Evolutionary conservation across 2,113 vertebrate genomes (phyloP).

Genomic region (Oreochromis niloticus): DNA sequence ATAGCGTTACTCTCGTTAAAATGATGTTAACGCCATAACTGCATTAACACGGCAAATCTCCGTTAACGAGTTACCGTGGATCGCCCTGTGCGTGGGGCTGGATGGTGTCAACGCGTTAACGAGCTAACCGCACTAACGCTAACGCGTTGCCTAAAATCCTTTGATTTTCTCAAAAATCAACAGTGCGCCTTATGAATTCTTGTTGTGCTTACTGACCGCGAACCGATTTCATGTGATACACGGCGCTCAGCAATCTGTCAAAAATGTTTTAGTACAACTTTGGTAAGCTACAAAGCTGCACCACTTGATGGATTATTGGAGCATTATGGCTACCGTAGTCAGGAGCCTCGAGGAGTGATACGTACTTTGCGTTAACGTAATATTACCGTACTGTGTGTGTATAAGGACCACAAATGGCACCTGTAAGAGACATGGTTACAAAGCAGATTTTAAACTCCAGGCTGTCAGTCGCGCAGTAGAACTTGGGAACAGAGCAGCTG

Average conservation of each 20-base stretch:
- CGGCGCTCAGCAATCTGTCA: background rate
- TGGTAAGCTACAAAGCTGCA: background rate
- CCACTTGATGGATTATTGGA: background rate
- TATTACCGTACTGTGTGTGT: background rate
- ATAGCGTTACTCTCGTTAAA: too few relatives aligned
- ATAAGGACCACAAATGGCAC: background rate
- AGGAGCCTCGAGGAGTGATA: too few relatives aligned
- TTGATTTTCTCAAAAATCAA: background rate
- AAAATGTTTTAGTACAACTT: background rate
- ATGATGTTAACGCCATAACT: too few relatives aligned
- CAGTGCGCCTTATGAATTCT: background rate
- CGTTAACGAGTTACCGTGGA: too few relatives aligned
- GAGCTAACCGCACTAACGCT: too few relatives aligned
- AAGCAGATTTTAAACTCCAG: background rate
- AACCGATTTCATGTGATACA: background rate
- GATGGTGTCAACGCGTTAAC: too few relatives aligned
- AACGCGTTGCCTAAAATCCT: background rate
- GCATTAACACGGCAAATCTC: too few relatives aligned
- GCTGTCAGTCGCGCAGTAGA: background rate
- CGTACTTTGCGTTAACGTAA: accelerated
- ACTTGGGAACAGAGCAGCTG: background rate
- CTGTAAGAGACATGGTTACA: background rate
- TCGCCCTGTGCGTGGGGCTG: too few relatives aligned
- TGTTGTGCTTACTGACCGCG: background rate
- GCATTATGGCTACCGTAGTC: too few relatives aligned